Conservation (phyloP, 2,888 invertebrate species). For the Ectemnius continuus region DNA sequence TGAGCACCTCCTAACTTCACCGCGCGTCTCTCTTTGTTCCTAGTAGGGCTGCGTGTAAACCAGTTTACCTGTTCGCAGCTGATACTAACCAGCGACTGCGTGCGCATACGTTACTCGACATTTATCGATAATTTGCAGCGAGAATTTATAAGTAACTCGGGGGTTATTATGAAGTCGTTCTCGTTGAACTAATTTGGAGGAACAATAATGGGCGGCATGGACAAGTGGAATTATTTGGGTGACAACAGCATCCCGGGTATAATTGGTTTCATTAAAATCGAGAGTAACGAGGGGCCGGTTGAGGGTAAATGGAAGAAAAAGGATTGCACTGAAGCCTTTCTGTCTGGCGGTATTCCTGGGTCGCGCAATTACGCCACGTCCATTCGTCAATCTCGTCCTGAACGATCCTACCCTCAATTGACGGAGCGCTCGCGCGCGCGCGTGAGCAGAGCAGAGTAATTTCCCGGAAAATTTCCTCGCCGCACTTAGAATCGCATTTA, state of each 20-base stretch:
- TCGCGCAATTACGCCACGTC: conserved; percentile 52
- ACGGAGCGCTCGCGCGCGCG: conserved; percentile 34
- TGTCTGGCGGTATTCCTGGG: conserved; percentile 47
- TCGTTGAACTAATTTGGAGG: background rate
- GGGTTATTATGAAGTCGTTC: too few relatives aligned
- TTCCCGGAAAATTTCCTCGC: conserved; percentile 58
- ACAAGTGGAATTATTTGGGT: background rate
- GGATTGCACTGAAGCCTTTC: conserved; percentile 29
- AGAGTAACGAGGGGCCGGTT: conserved; percentile 3
- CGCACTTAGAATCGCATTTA: conserved; percentile 41
- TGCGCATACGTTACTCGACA: too few relatives aligned
- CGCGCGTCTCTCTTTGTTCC: background rate
- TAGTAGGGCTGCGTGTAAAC: too few relatives aligned
- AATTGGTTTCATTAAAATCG: conserved; percentile 35
- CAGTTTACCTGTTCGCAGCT: too few relatives aligned
- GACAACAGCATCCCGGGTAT: conserved; percentile 13
- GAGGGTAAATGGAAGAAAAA: conserved; percentile 22
- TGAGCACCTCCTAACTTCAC: background rate
- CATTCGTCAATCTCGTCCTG: conserved; percentile 55
- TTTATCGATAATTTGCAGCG: too few relatives aligned
- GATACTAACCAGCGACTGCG: too few relatives aligned
- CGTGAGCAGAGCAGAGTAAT: conserved; percentile 46
- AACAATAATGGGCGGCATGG: background rate
- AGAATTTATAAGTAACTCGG: too few relatives aligned
- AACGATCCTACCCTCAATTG: conserved; percentile 51